Base-by-base conservation (phyloP, 2,113 vertebrate genomes). In the Atlantisia rogersi region DNA sequence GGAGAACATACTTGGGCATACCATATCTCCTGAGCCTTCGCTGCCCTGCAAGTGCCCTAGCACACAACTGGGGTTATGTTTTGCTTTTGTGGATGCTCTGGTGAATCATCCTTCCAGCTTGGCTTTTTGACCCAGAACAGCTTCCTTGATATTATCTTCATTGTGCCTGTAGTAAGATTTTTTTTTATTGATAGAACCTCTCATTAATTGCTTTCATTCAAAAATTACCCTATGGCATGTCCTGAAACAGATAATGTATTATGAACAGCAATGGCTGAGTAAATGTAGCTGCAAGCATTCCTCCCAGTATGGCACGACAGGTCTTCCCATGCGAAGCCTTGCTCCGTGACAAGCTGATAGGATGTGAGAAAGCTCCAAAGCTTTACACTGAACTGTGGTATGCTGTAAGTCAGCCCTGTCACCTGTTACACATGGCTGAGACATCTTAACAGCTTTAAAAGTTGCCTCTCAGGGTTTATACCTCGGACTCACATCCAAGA, bases 21-120 rank as follows among this genome's bases (percentile, higher is more conserved):
- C 20, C 3, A 0, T 21, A 7, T 32, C 60, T 70, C 50, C 32
- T 0, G 0, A 24, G 15, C 32, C 53, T 59, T 73, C 29, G 6
- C 32, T 28, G 31, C 50, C 35, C 32, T 64, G 3, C n/a, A 24
- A 63, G 35, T 3, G 2, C 52, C 25, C 14, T 17, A 52, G 17
- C 18, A 18, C 28, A 39, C 21, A 20, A 6, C 17, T 26, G 17
- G 22, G 26, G 4, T 42, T 65, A 2, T 25, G 11, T 32, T 86
- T 48, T 69, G 35, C 26, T 20, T 80, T 64, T 56, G 17, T 32
- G 50, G 39, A 20, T 81, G 53, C 13, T 74, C 46, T 7, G 1
- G 15, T 22, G 2, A 50, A 39, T 25, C 15, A 22, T 39, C 24
- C 46, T 59, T 80, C 67, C 62, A 64, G 24, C 18, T 35, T 37